A percentile compares a stretch with the other conserved stretches of the same genome.
Evolutionary conservation across 1,140 invertebrate species (phyloP).

Genomic region (Tribolium castaneum): DNA sequence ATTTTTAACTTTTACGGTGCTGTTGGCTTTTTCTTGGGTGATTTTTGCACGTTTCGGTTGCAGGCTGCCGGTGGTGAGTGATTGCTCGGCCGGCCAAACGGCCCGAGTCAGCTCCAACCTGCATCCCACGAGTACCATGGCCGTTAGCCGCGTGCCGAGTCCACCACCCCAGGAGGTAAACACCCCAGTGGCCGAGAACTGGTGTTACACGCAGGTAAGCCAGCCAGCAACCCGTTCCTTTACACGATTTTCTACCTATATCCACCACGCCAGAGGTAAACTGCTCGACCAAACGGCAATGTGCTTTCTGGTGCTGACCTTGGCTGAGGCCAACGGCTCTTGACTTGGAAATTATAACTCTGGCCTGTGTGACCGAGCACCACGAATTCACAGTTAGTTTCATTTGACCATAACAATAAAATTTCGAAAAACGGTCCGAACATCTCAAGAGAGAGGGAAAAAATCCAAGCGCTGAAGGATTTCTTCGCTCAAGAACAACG

Average conservation of each 20-base stretch:
- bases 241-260: neutral
- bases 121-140: constrained; percentile 82
- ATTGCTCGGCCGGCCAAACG: constrained; percentile 84
- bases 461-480: neutral
- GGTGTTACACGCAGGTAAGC: constrained; percentile 95
- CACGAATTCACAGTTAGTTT: constrained; percentile 36
- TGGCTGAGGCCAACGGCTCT: constrained; percentile 42
- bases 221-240: constrained; percentile 5
- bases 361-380: constrained; percentile 29
- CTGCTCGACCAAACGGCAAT: constrained; percentile 35
- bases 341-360: constrained; percentile 36
- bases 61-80: constrained; percentile 85
- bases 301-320: constrained; percentile 32
- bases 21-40: no score
- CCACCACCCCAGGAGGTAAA: constrained; percentile 90
- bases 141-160: constrained; percentile 90
- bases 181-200: constrained; percentile 94
- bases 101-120: constrained; percentile 84
- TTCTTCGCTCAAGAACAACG: constrained; percentile 9
- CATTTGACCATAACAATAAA: constrained; percentile 14
- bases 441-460: neutral
- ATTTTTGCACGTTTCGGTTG: no score
- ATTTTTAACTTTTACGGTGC: no score
- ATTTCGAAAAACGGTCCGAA: neutral
- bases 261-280: constrained; percentile 6